Conservation (phyloP, 1,140 invertebrate species). For the Adelges cooleyi region DNA sequence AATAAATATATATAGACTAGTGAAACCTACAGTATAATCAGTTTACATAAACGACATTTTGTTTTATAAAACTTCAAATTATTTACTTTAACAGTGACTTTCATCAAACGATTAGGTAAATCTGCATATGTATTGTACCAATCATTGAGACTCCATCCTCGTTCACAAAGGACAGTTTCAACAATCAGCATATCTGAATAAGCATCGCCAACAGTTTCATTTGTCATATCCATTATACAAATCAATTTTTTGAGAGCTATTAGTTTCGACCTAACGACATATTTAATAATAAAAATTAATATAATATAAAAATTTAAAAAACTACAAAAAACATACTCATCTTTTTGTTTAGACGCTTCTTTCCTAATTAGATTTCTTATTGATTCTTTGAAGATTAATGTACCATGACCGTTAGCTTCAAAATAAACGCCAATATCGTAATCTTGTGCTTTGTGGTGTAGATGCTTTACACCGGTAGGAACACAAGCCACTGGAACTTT, state of each 20-base stretch:
- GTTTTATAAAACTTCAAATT: not conserved
- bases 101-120: constrained; percentile 76
- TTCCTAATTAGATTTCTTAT: constrained; percentile 4
- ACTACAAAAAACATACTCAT: not conserved
- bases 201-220: constrained; percentile 94
- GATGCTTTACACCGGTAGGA: constrained; percentile 93
- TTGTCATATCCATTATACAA: constrained; percentile 71
- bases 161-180: constrained; percentile 73
- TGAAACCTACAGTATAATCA: too few relatives aligned
- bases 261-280: not conserved
- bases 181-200: constrained; percentile 90
- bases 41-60: too few relatives aligned
- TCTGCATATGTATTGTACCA: constrained; percentile 78
- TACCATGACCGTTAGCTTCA: constrained; percentile 99
- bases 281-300: not conserved
- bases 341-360: not conserved
- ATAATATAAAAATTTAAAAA: not conserved
- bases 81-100: constrained; percentile 56
- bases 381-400: constrained; percentile 60
- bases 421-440: constrained; percentile 98
- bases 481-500: constrained; percentile 79
- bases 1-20: too few relatives aligned
- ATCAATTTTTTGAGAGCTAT: constrained; percentile 42
- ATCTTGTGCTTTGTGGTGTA: constrained; percentile 81
- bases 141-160: constrained; percentile 61